Evolutionary conservation across 2,113 vertebrate species (phyloP).

Genomic region (Pipra filicauda): DNA sequence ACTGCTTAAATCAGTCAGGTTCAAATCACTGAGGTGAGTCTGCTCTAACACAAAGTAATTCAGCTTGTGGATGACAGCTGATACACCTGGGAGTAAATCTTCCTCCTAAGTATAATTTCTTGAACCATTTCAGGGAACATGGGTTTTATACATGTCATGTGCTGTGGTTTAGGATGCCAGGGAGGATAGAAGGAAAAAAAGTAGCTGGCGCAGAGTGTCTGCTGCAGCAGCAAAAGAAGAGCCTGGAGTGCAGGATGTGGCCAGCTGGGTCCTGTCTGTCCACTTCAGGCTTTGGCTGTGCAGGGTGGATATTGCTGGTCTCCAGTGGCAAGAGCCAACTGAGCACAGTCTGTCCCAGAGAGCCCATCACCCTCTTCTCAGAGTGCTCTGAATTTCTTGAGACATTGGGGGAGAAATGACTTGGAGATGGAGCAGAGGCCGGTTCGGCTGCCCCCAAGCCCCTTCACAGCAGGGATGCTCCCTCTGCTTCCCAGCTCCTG

Average conservation of each 20-base stretch:
- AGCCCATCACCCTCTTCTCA: background rate
- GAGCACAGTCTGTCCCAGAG: background rate
- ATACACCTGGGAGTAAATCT: constrained; percentile 14
- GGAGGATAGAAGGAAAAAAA: constrained; percentile 44
- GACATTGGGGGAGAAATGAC: background rate
- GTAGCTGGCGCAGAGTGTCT: constrained; percentile 62
- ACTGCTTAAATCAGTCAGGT: background rate
- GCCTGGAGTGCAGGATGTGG: constrained; percentile 31
- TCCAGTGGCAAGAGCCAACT: background rate
- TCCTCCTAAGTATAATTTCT: constrained; percentile 57
- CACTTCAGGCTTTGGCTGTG: background rate
- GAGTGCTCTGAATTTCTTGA: background rate
- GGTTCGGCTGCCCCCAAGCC: background rate
- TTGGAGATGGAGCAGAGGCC: background rate
- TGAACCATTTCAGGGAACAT: constrained; percentile 52
- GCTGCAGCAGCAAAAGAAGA: constrained; percentile 46
- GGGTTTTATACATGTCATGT: background rate
- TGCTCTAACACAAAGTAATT: constrained; percentile 39
- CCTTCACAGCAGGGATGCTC: background rate
- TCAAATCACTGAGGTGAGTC: constrained; percentile 63
- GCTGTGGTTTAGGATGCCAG: background rate
- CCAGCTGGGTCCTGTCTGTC: background rate
- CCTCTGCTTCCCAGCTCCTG: background rate
- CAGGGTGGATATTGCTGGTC: background rate
- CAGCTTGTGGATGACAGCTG: constrained; percentile 37